phyloP scores from a whole-genome alignment of 2,888 invertebrate species.

The Oxyteleia sp. region DNA sequence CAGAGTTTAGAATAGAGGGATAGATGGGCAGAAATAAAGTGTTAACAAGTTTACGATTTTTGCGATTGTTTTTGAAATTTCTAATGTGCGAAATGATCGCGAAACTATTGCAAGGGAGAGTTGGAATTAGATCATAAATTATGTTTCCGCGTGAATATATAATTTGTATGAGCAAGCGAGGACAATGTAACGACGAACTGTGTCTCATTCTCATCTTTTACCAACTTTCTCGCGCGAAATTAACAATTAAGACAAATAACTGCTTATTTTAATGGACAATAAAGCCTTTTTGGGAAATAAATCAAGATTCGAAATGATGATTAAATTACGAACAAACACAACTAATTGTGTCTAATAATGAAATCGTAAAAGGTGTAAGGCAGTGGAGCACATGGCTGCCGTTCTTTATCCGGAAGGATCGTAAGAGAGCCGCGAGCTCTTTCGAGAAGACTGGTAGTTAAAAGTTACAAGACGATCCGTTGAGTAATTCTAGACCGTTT shows the following conservation, averaged over 20 bases:
- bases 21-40: too few relatives aligned
- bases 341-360: constrained; percentile 57
- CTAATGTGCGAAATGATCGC: not conserved
- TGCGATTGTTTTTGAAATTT: constrained; percentile 19
- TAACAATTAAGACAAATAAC: constrained; percentile 18
- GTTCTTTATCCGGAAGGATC: constrained; percentile 59
- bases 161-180: not conserved
- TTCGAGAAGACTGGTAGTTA: constrained; percentile 84
- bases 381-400: constrained; percentile 48
- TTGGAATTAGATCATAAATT: too few relatives aligned
- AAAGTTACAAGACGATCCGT: constrained; percentile 87
- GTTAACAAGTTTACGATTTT: too few relatives aligned
- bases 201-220: not conserved
- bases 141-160: not conserved
- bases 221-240: constrained; percentile 12
- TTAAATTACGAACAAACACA: constrained; percentile 40
- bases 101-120: too few relatives aligned
- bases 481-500: constrained; percentile 87
- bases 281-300: constrained; percentile 44
- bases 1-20: too few relatives aligned
- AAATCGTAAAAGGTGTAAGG: constrained; percentile 60
- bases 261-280: constrained; percentile 22
- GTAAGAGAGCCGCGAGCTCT: constrained; percentile 74
- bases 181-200: not conserved
- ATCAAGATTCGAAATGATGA: constrained; percentile 50